Evolutionary conservation across 1,140 invertebrate genomes (phyloP).

Genomic region (Drosophila varians): DNA sequence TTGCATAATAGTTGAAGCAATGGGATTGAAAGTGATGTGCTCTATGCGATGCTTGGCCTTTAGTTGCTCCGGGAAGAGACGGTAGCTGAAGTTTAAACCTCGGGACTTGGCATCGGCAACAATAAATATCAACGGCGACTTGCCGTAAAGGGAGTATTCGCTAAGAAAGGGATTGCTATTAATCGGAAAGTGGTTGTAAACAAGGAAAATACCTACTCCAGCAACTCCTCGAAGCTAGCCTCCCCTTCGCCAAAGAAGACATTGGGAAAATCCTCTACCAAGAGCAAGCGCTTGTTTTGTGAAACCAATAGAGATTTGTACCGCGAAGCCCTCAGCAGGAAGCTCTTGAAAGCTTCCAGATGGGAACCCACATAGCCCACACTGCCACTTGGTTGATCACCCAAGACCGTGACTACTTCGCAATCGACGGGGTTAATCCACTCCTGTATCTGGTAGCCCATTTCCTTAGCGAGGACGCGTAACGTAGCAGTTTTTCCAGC

Average conservation of each 20-base stretch:
- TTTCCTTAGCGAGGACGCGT: conserved; percentile 86
- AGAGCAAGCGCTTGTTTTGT: conserved; percentile 85
- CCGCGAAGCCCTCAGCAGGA: conserved; percentile 88
- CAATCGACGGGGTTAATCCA: conserved; percentile 89
- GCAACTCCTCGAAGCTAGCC: conserved; percentile 85
- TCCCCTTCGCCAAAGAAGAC: conserved; percentile 86
- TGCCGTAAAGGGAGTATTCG: conserved; percentile 86
- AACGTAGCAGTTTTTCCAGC: conserved; percentile 89
- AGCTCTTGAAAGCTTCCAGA: conserved; percentile 87
- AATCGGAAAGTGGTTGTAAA: too few relatives aligned
- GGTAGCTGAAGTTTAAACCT: conserved; percentile 85
- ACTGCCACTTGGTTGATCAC: conserved; percentile 60
- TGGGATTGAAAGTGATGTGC: conserved; percentile 88
- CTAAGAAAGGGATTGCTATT: conserved; percentile 70
- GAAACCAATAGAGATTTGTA: conserved; percentile 87
- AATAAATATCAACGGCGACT: conserved; percentile 89
- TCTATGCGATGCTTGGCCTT: conserved; percentile 86
- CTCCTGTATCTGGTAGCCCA: conserved; percentile 86
- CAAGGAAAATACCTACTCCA: conserved; percentile 85
- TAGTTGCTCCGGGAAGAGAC: conserved; percentile 87
- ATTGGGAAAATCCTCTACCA: conserved; percentile 92
- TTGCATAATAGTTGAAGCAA: conserved; percentile 87
- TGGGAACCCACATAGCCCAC: conserved; percentile 85
- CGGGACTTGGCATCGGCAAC: conserved; percentile 87
- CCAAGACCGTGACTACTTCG: conserved; percentile 57